Conservation (phyloP, 2,113 vertebrate species). For the Pholis gunnellus region DNA sequence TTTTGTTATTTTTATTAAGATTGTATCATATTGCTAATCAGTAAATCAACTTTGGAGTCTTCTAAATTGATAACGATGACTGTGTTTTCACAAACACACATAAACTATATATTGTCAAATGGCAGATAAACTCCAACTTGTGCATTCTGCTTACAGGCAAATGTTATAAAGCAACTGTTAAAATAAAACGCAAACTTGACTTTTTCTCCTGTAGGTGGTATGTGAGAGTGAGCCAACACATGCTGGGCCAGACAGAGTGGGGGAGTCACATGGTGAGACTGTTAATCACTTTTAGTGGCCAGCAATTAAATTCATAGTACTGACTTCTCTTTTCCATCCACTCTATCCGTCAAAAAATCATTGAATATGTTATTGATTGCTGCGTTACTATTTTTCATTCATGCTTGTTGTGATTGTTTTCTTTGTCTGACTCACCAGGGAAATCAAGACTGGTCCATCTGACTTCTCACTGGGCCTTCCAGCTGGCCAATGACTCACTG, state of each 20-base stretch:
- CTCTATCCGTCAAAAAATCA: neutral
- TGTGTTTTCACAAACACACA: neutral
- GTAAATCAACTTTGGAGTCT: neutral
- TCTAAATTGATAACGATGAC: neutral
- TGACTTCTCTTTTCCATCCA: neutral
- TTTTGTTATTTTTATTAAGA: neutral
- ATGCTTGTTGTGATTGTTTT: neutral
- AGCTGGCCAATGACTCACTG: conserved; percentile 81
- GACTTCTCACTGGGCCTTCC: conserved; percentile 77
- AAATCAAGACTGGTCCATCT: conserved; percentile 69
- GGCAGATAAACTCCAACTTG: neutral
- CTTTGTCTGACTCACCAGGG: conserved; percentile 46
- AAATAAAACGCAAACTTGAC: neutral
- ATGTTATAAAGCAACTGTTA: neutral
- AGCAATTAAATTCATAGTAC: neutral
- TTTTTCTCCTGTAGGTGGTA: conserved; percentile 62
- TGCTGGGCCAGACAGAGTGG: conserved; percentile 48
- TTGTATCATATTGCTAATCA: neutral
- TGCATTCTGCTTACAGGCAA: neutral
- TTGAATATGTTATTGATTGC: neutral
- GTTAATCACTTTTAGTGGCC: conserved; percentile 11
- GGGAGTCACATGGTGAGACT: conserved; percentile 71
- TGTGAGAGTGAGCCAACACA: conserved; percentile 73
- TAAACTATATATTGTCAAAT: neutral
- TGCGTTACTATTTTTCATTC: neutral